These are phyloP conservation scores for Upupa epops DNA, from an alignment of 2,113 vertebrate species.

Conservation along the genomic window DNA sequence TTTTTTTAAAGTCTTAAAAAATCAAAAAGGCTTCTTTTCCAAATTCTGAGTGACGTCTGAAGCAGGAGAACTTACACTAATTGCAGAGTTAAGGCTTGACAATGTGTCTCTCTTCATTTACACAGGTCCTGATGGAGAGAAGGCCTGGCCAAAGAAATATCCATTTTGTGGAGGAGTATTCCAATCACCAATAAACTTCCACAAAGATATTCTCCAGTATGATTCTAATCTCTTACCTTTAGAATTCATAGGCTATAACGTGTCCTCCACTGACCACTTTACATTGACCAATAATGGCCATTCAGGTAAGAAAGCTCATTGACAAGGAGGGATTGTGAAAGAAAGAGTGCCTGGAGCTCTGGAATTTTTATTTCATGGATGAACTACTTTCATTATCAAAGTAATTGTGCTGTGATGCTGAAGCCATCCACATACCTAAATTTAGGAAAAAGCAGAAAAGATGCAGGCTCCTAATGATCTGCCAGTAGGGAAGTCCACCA, in stretches of 20 bases:
- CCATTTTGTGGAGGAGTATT: slow-evolving; percentile 87
- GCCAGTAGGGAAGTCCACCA: not conserved
- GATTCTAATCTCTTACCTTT: slow-evolving; percentile 83
- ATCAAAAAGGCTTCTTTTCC: not conserved
- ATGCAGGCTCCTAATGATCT: not conserved
- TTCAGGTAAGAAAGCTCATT: slow-evolving; percentile 78
- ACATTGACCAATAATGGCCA: slow-evolving; percentile 91
- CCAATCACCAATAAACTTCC: slow-evolving; percentile 93
- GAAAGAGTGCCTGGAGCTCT: not conserved
- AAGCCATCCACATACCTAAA: not conserved
- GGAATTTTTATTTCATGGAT: not conserved
- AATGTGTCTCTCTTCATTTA: not conserved
- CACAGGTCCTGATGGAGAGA: slow-evolving; percentile 84
- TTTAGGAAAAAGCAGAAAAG: not conserved
- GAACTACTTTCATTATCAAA: not conserved
- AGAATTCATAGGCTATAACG: slow-evolving; percentile 84
- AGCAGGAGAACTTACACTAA: not conserved
- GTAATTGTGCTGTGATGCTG: not conserved
- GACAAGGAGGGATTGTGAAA: not conserved
- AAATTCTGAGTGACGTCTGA: not conserved
- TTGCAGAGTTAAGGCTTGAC: not conserved
- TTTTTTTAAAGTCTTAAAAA: not conserved
- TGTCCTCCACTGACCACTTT: slow-evolving; percentile 77
- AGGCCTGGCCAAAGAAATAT: slow-evolving; percentile 82
- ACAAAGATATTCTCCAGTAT: slow-evolving; percentile 83